phyloP scores from a whole-genome alignment of 2,113 vertebrate species.

The Lagopus leucura region DNA sequence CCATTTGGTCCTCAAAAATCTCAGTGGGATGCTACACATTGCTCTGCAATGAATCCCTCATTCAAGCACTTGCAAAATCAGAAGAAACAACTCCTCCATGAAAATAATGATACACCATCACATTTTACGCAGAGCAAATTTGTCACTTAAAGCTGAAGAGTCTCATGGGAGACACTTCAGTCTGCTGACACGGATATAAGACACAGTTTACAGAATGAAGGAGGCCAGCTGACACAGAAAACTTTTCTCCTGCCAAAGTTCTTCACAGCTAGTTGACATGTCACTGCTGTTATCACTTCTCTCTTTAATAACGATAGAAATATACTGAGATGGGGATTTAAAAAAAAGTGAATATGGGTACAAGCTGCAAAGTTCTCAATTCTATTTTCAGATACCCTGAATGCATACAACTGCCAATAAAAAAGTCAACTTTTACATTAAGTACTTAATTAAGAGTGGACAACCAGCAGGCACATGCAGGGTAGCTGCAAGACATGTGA shows the following conservation, averaged over 20 bases:
- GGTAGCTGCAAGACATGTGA: background rate
- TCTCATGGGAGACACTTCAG: background rate
- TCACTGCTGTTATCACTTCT: background rate
- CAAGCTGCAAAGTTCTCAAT: background rate
- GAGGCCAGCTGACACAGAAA: background rate
- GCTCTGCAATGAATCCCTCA: background rate
- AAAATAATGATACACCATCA: background rate
- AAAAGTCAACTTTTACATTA: background rate
- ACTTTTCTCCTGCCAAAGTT: background rate
- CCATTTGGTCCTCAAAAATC: background rate
- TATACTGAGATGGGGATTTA: background rate
- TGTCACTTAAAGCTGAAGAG: background rate
- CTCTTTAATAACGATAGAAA: background rate
- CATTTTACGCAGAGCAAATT: background rate
- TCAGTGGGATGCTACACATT: background rate
- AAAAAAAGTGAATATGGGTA: background rate
- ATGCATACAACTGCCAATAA: background rate
- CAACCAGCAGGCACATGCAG: background rate
- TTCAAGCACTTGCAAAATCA: background rate
- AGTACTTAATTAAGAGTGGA: background rate
- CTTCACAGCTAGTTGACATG: background rate
- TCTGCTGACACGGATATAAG: background rate
- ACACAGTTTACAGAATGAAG: background rate
- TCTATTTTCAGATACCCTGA: background rate
- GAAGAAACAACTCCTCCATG: background rate